Percentiles rank a stretch among this genome's conserved stretches.
phyloP scores from a whole-genome alignment of 1,140 invertebrate genomes.

The Belonocnema kinseyi region DNA sequence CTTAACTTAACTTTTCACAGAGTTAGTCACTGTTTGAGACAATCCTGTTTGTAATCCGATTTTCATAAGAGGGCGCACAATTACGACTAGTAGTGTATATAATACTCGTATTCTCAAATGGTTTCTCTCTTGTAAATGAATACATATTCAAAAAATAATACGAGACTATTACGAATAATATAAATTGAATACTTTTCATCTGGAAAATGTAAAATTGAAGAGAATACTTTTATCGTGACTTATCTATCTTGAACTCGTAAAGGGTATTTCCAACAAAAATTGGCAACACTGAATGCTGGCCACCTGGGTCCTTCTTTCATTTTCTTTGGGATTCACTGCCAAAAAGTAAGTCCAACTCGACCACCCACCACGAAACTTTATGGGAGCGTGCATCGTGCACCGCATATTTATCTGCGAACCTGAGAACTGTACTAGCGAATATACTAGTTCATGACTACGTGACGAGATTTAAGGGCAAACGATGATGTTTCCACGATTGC shows the following conservation, averaged over 20 bases:
- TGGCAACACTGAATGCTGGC: constrained; percentile 1
- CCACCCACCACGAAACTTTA: neutral
- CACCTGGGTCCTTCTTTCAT: neutral
- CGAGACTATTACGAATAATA: no score
- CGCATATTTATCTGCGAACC: constrained; percentile 37
- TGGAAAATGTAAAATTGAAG: neutral
- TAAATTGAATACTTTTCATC: neutral
- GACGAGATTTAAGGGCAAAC: constrained; percentile 41
- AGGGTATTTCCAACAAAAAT: neutral
- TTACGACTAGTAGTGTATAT: no score
- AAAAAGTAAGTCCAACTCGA: neutral
- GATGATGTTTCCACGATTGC: constrained; percentile 14
- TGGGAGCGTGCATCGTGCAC: constrained; percentile 31
- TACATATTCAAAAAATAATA: no score
- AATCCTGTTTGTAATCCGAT: no score
- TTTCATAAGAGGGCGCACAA: no score
- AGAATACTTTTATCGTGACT: neutral
- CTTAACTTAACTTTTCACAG: no score
- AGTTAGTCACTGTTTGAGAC: no score
- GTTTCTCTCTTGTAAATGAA: no score
- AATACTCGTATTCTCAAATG: no score
- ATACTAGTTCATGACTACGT: constrained; percentile 35
- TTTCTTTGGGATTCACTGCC: constrained; percentile 11
- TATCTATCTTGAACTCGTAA: no score
- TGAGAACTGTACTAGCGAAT: neutral